Percentiles rank a stretch among this genome's conserved stretches.
Evolutionary conservation across 2,113 vertebrate genomes (phyloP).

Genomic region (Myotis brandtii): DNA sequence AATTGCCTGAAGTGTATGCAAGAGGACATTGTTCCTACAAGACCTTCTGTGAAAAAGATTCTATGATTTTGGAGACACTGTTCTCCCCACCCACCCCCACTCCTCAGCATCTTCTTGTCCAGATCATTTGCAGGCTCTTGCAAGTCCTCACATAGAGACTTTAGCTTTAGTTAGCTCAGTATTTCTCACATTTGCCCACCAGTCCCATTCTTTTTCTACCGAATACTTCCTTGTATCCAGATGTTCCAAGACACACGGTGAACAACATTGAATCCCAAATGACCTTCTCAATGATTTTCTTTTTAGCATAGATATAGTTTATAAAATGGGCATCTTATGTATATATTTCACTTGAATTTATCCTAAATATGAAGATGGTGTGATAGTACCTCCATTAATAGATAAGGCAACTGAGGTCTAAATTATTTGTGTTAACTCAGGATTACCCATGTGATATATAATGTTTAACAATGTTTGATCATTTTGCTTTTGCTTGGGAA

Average conservation of each 20-base stretch:
- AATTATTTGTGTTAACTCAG: not conserved
- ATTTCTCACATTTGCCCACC: not conserved
- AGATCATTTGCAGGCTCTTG: not conserved
- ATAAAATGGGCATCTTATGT: not conserved
- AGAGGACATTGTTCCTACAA: not conserved
- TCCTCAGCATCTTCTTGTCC: not conserved
- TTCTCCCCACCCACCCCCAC: not conserved
- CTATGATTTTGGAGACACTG: not conserved
- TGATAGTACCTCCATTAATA: not conserved
- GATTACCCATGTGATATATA: not conserved
- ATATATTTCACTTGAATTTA: not conserved
- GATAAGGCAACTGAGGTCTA: not conserved
- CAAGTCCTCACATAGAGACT: not conserved
- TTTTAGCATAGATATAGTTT: not conserved
- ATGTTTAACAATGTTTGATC: not conserved
- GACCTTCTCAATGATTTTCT: not conserved
- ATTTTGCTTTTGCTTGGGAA: not conserved
- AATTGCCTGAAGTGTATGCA: not conserved
- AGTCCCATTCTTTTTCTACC: not conserved
- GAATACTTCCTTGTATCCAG: not conserved
- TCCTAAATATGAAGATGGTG: not conserved
- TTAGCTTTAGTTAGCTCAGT: not conserved
- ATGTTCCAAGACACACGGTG: not conserved
- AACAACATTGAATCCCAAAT: not conserved
- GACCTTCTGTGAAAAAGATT: not conserved